Conservation (phyloP, 2,888 invertebrate species). For the Pherbina coryleti region DNA sequence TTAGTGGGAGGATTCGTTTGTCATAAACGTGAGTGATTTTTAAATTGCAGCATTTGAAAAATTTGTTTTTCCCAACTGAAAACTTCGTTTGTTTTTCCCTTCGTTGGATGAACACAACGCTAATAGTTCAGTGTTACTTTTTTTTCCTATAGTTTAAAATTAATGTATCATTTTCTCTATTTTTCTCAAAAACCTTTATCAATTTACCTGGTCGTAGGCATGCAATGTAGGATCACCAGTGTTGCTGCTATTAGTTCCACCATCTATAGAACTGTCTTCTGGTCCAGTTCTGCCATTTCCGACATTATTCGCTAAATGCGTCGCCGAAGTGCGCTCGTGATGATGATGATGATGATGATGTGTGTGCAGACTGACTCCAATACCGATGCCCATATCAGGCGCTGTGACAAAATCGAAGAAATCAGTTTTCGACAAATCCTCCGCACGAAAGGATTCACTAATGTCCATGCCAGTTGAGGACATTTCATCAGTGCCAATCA, state of each 20-base stretch:
- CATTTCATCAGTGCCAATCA: conserved; percentile 70
- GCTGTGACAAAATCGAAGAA: conserved; percentile 91
- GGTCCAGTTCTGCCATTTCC: conserved; percentile 50
- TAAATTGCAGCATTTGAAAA: too few species aligned
- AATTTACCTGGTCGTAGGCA: conserved; percentile 68
- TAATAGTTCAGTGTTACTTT: too few species aligned
- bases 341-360: conserved; percentile 59
- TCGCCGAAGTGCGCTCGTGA: conserved; percentile 53
- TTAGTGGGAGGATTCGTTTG: too few species aligned
- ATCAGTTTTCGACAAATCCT: conserved; percentile 88
- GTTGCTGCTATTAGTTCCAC: conserved; percentile 45
- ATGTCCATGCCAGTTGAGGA: conserved; percentile 80
- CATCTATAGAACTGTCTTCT: conserved; percentile 43
- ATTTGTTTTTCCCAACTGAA: too few species aligned
- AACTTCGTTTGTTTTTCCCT: too few species aligned
- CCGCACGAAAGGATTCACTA: conserved; percentile 82
- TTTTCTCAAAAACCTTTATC: not conserved
- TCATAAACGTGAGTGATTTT: too few species aligned
- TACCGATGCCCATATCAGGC: conserved; percentile 75
- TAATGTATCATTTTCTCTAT: too few species aligned
- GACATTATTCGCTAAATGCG: conserved; percentile 56
- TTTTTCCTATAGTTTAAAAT: too few species aligned
- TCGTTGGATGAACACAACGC: too few species aligned
- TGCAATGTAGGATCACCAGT: conserved; percentile 67
- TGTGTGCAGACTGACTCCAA: conserved; percentile 61